A percentile compares a stretch with the other conserved stretches of the same genome.
Conservation (phyloP, 2,888 invertebrate genomes). For the Drosophila melanosoma region DNA sequence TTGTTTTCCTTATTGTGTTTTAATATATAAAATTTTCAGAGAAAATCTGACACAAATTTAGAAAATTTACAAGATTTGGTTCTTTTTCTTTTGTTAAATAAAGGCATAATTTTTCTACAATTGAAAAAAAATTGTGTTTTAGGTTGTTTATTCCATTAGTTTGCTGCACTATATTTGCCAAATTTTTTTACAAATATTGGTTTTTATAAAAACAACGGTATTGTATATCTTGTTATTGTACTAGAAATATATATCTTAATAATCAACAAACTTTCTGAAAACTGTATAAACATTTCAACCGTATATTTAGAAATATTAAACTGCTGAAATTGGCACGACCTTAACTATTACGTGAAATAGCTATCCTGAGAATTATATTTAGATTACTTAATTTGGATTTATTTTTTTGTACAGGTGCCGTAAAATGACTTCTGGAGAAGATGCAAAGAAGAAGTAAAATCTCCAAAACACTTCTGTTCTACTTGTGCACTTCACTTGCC, state of each 20-base stretch:
- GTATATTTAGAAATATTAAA: not conserved
- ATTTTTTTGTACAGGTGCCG: too few relatives aligned
- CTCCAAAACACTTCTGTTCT: too few relatives aligned
- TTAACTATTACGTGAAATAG: not conserved
- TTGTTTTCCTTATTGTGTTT: not conserved
- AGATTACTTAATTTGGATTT: not conserved
- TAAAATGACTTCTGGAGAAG: too few relatives aligned
- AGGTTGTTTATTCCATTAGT: not conserved
- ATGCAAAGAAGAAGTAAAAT: too few relatives aligned
- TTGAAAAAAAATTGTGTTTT: not conserved
- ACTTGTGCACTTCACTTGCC: too few relatives aligned
- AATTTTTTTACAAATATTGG: not conserved
- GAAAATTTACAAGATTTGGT: not conserved
- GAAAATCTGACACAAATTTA: fast-evolving
- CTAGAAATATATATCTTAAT: not conserved
- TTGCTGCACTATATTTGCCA: not conserved
- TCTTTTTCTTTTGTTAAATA: not conserved
- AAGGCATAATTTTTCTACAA: not conserved
- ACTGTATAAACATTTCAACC: not conserved
- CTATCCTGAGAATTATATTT: too few relatives aligned
- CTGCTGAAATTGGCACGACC: fast-evolving
- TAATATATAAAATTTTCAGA: not conserved
- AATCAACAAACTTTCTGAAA: not conserved
- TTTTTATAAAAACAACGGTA: not conserved
- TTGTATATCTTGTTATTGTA: not conserved